Evolutionary conservation across 1,140 invertebrate species (phyloP), one percentile per base, ranked within the genome.

Genomic region (Platyscapa corneri): DNA sequence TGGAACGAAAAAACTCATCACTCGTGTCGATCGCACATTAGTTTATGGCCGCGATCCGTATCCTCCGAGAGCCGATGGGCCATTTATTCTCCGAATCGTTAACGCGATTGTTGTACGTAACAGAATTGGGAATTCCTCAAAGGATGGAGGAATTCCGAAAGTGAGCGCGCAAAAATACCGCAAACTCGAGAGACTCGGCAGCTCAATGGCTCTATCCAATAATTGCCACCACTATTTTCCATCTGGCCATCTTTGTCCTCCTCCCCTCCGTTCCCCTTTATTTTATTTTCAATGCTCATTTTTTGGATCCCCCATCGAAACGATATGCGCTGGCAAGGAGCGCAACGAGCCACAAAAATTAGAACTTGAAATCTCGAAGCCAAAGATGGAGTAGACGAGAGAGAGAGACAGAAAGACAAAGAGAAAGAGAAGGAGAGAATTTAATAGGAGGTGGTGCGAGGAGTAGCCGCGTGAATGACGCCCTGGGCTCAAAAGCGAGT

Each of bases 321-420:
- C 8, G 67, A 20, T 37, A 37, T 6, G 16, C 18, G 5, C 37
- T 23, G 32, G 32, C 32, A 18, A 30, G 32, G 46, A 37, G 39
- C 30, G 30, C n/a, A 42, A 37, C 39, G 74, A 39, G 70, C 12
- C 23, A 67, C 72, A 39, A 78, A 78, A 78, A 78, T 84, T 78
- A 34, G 82, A 70, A 64, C 75, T 56, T 56, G 74, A 78, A 77
- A 78, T 76, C 74, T 83, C 46, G 37, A 65, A 3, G 46, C 32
- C 56, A 49, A 18, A 0, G n/a, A 12, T 46, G 6, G 12, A 5
- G 42, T 12, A 46, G 12, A 20, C 18, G 34, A n/a, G 34, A 53
- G 37, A 46, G 27, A 37, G 39, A 1, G 30, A 56, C 30, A 49
- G 74, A n/a, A 20, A 34, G 34, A 42, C 20, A 80, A 46, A n/a